A percentile compares a stretch with the other conserved stretches of the same genome.
These are phyloP conservation scores for Myiotriccus ornatus DNA, from an alignment of 2,797 vertebrate genomes.

Conservation along the genomic window DNA sequence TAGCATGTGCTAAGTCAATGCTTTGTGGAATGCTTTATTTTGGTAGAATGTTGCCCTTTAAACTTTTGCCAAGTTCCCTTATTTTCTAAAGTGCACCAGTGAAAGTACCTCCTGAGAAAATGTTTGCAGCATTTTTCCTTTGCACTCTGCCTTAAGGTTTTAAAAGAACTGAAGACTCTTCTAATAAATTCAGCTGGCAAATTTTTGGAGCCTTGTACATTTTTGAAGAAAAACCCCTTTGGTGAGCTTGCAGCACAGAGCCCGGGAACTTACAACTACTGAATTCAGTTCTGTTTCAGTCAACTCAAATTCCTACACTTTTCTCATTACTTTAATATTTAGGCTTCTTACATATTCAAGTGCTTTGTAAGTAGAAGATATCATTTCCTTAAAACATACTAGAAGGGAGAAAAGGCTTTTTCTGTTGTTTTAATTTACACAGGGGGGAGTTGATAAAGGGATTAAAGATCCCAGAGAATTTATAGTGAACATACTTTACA, in stretches of 20 bases:
- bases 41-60: neutral
- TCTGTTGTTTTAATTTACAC: neutral
- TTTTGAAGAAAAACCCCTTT: neutral
- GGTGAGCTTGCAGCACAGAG: neutral
- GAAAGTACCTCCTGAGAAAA: neutral
- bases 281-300: neutral
- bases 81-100: neutral
- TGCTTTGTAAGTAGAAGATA: neutral
- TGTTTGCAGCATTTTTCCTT: neutral
- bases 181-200: neutral
- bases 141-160: neutral
- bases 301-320: neutral
- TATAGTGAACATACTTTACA: neutral
- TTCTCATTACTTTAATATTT: neutral
- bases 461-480: neutral
- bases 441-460: neutral
- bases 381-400: neutral
- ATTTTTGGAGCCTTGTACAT: neutral
- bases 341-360: neutral
- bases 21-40: neutral
- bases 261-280: rapidly evolving
- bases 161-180: neutral
- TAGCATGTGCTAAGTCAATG: neutral
- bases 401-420: neutral
- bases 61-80: neutral